Evolutionary conservation across 2,888 invertebrate species (phyloP), one percentile per base, ranked within the genome.

Genomic region (Drosophila acutilabella): DNA sequence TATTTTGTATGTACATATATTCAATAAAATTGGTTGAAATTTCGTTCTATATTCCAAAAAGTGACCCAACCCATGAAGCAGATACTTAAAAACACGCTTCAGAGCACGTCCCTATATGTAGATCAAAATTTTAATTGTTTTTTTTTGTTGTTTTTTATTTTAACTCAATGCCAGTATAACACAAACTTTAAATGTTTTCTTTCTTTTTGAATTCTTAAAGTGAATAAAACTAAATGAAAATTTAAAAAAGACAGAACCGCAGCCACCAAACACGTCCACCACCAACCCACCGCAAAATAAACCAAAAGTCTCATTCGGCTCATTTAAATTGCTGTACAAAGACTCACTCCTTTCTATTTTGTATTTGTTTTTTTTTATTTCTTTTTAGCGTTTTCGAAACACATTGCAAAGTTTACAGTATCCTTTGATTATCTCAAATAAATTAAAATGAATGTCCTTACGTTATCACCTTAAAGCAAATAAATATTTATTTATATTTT

Each of bases 11-110:
- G 64, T 79, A 74, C 72, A 62, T 71, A 74, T 64, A 75, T 81
- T 67, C 45, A 59, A 56, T 52, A 64, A 64, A 78, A 87, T 90
- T 90, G 88, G 84, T 80, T 81, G 56, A 66, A 90, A 90, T 90
- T 91, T 90, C 90, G 90, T 90, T 91, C 89, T 90, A 89, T 91
- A 91, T 90, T 89, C 66, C 65, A 68, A 83, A 79, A 73, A 74
- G 66, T 69, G 69, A 75, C 73, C 71, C 59, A 66, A 36, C 51
- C 56, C 51, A 56, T 38, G 33, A 52, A 61, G 64, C 71, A 60
- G 60, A 78, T 54, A 58, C 74, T 60, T 71, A 76, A 66, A 76
- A 66, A 76, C 62, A 74, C 64, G 59, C 57, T 66, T 54, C n/a
- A 76, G 64, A 61, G 78, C 65, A 73, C 67, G 62, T 53, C 64